A percentile compares a stretch with the other conserved stretches of the same genome.
phyloP scores from a whole-genome alignment of 1,140 invertebrate genomes.

The Eupristina koningsbergeri region DNA sequence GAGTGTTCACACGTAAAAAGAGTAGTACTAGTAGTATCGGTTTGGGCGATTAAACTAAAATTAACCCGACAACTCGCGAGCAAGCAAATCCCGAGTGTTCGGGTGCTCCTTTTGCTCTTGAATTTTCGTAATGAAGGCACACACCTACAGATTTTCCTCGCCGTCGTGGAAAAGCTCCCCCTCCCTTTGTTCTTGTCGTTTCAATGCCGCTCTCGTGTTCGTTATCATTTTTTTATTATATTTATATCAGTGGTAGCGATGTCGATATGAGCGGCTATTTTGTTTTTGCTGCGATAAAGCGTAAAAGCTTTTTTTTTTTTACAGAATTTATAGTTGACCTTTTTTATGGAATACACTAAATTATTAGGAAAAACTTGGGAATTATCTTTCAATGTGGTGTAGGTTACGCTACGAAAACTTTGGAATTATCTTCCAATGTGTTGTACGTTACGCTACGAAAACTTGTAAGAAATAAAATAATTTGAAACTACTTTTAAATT shows the following conservation, averaged over 20 bases:
- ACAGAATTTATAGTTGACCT: too few species aligned
- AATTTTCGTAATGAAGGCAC: neutral
- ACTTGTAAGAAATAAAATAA: neutral
- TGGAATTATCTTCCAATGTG: too few species aligned
- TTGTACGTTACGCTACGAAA: neutral
- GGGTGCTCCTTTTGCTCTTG: too few species aligned
- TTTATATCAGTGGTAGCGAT: too few species aligned
- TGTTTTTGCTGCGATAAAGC: too few species aligned
- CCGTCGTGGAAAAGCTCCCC: neutral
- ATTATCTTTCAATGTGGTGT: too few species aligned
- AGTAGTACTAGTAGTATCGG: slow-evolving; percentile 54
- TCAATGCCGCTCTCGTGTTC: too few species aligned
- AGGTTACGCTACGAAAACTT: neutral
- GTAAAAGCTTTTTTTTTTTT: too few species aligned
- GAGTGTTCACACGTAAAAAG: neutral
- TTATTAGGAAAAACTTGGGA: too few species aligned
- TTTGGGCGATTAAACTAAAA: slow-evolving; percentile 64
- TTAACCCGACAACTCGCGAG: slow-evolving; percentile 52
- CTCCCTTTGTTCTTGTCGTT: too few species aligned
- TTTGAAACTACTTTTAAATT: neutral
- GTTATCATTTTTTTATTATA: neutral
- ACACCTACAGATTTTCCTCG: neutral
- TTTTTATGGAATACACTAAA: neutral
- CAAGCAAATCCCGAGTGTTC: too few species aligned
- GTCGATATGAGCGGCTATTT: too few species aligned